A percentile compares a stretch with the other conserved stretches of the same genome.
These are phyloP conservation scores for Oryzias curvinotus DNA, from an alignment of 2,113 vertebrate genomes.

Conservation along the genomic window DNA sequence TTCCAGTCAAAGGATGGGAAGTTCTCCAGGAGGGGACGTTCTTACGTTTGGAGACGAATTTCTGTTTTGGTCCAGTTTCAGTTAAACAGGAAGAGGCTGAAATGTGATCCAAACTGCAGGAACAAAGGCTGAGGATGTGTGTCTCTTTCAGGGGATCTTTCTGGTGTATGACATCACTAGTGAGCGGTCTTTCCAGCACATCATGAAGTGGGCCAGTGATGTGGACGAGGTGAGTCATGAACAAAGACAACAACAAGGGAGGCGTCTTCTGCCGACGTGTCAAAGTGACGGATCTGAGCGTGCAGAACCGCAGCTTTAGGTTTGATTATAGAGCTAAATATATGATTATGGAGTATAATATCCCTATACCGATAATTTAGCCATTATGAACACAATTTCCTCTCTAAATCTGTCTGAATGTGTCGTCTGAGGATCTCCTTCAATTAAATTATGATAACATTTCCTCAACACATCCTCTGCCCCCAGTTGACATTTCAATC, in stretches of 20 bases:
- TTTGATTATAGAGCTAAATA: too few relatives aligned
- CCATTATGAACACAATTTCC: conserved; percentile 48
- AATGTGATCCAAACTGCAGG: too few relatives aligned
- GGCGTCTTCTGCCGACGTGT: not conserved
- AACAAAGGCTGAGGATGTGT: too few relatives aligned
- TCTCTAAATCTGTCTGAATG: conserved; percentile 28
- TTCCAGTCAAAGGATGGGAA: too few relatives aligned
- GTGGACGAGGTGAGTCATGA: conserved; percentile 89
- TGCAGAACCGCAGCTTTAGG: too few relatives aligned
- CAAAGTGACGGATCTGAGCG: conserved; percentile 4
- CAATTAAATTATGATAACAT: conserved; percentile 47
- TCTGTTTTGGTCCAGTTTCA: too few relatives aligned
- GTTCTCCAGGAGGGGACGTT: too few relatives aligned
- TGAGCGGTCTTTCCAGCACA: conserved; percentile 97
- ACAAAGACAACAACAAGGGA: conserved; percentile 6
- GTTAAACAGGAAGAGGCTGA: too few relatives aligned
- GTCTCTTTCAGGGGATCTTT: conserved; percentile 88
- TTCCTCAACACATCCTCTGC: conserved; percentile 35
- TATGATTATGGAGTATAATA: too few relatives aligned
- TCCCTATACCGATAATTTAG: conserved; percentile 44
- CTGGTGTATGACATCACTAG: conserved; percentile 97
- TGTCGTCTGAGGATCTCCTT: conserved; percentile 40
- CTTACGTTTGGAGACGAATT: too few relatives aligned
- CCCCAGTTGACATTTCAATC: conserved; percentile 43
- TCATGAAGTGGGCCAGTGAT: conserved; percentile 98